These are phyloP conservation scores for Mimumesa dahlbomi DNA, from an alignment of 2,888 invertebrate genomes.

Conservation along the genomic window DNA sequence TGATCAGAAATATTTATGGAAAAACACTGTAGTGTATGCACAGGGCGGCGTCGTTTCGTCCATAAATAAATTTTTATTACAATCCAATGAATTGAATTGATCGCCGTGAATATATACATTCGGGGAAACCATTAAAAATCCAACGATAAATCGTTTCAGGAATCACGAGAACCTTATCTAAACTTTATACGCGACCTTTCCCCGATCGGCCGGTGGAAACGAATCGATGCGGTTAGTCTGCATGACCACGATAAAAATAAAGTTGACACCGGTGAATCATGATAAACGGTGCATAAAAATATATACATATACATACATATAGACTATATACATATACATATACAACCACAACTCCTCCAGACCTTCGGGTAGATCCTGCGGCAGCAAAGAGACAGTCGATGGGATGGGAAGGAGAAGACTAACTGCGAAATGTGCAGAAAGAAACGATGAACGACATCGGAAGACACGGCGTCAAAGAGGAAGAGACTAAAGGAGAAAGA, in stretches of 20 bases:
- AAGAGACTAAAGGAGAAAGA: conserved; percentile 44
- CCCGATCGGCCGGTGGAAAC: background rate
- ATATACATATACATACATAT: conserved; percentile 15
- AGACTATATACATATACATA: conserved; percentile 20
- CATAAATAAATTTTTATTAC: too few species aligned
- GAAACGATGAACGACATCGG: conserved; percentile 47
- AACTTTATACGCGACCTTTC: too few species aligned
- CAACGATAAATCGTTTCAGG: too few species aligned
- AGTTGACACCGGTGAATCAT: conserved; percentile 27
- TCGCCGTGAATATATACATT: background rate
- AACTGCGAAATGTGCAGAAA: conserved; percentile 51
- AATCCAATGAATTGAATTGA: background rate
- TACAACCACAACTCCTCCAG: conserved; percentile 2
- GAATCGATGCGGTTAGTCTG: conserved; percentile 23
- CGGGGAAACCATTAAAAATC: too few species aligned
- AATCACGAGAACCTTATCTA: too few species aligned
- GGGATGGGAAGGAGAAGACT: conserved; percentile 3
- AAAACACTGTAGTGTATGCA: too few species aligned
- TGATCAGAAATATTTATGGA: too few species aligned
- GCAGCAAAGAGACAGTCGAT: background rate
- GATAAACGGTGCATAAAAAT: conserved; percentile 23
- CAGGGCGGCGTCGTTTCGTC: too few species aligned
- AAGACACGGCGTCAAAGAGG: conserved; percentile 48
- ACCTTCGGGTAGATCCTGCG: conserved; percentile 25
- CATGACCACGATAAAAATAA: conserved; percentile 35